phyloP scores from a whole-genome alignment of 2,113 vertebrate species.

The Trachemys scripta region DNA sequence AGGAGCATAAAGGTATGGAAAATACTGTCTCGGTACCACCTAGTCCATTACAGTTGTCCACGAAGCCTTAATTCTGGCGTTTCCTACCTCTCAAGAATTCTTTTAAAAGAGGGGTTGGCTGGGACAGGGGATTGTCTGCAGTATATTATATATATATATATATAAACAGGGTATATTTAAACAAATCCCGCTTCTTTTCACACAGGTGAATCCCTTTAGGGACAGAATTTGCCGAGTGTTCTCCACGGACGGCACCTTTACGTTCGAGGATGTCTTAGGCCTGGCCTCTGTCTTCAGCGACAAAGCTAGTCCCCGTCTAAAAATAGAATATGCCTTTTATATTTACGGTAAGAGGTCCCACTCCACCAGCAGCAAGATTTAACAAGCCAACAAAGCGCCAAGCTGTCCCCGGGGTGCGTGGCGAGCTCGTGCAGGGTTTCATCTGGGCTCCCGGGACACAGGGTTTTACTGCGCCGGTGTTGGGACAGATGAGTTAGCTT shows the following conservation, averaged over 20 bases:
- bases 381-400: not conserved
- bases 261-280: constrained; percentile 63
- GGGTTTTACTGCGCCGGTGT: not conserved
- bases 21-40: no score
- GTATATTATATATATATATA: no score
- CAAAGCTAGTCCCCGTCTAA: constrained; percentile 70
- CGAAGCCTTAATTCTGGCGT: no score
- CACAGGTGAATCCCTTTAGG: constrained; percentile 62
- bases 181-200: not conserved
- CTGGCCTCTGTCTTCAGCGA: constrained; percentile 70
- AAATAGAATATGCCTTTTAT: constrained; percentile 55
- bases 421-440: not conserved
- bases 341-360: constrained; percentile 54
- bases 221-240: constrained; percentile 61
- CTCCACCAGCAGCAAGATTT: not conserved
- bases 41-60: no score
- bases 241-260: constrained; percentile 16
- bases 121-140: no score
- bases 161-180: not conserved
- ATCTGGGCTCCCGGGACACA: no score
- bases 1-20: no score
- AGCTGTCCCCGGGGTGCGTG: not conserved
- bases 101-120: no score
- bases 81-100: no score
- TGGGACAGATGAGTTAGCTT: fast-evolving